Conservation (phyloP, 2,888 invertebrate species). For the Heliconius aoede region DNA sequence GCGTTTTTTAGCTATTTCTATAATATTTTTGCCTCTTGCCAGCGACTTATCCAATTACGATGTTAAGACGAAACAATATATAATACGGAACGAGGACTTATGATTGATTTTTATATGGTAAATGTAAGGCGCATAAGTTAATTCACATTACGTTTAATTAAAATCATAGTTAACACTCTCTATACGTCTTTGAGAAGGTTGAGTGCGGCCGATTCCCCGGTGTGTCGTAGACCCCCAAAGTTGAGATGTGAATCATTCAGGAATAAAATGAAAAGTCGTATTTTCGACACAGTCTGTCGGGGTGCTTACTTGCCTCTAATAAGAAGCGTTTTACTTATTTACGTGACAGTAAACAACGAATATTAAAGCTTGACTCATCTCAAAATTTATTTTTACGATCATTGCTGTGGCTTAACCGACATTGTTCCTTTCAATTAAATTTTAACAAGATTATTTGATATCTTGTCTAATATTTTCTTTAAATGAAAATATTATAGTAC, state of each 20-base stretch:
- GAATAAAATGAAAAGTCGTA: conserved; percentile 43
- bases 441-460: conserved; percentile 39
- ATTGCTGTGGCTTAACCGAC: conserved; percentile 34
- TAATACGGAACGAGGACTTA: neutral
- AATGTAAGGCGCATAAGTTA: conserved; percentile 34
- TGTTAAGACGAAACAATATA: neutral
- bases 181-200: conserved; percentile 33
- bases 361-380: conserved; percentile 32
- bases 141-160: conserved; percentile 46
- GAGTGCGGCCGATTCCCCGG: conserved; percentile 40
- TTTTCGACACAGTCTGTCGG: conserved; percentile 34
- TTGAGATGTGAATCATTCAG: conserved; percentile 45
- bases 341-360: conserved; percentile 35
- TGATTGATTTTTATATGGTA: neutral
- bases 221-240: conserved; percentile 46
- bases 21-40: no score
- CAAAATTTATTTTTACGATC: conserved; percentile 34
- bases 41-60: neutral
- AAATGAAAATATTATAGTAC: conserved; percentile 1
- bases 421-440: conserved; percentile 35
- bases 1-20: no score
- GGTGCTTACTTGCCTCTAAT: conserved; percentile 29
- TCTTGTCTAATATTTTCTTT: conserved; percentile 27
- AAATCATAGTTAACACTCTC: conserved; percentile 45
- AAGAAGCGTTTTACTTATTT: conserved; percentile 30